Conservation (phyloP, 2,113 vertebrate species). For the Nothocercus julius region DNA sequence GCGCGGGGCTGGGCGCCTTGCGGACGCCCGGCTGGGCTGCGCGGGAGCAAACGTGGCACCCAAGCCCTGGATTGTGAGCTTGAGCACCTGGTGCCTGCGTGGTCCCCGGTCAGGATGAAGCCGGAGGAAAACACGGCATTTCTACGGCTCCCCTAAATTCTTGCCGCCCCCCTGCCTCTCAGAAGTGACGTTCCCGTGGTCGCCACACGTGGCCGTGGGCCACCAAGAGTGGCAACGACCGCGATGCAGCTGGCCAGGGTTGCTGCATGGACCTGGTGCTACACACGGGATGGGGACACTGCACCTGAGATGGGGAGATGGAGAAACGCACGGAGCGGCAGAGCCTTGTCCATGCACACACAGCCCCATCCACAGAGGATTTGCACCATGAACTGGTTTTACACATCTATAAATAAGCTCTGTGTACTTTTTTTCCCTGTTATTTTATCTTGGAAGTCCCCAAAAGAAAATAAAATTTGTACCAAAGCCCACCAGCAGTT, state of each 20-base stretch:
- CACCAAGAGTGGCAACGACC: neutral
- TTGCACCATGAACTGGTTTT: neutral
- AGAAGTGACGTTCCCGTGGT: neutral
- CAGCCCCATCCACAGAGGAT: neutral
- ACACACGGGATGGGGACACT: neutral
- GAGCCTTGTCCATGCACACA: neutral
- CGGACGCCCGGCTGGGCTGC: neutral
- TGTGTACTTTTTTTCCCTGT: neutral
- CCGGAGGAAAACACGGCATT: neutral
- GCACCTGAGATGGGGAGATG: neutral
- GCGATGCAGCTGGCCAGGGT: neutral
- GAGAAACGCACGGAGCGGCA: neutral
- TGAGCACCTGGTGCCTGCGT: rapidly evolving
- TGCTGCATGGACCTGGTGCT: neutral
- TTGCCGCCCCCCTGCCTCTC: neutral
- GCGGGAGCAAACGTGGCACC: neutral
- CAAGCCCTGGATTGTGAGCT: neutral
- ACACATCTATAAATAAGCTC: neutral
- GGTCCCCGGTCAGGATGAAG: neutral
- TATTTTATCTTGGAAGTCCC: rapidly evolving
- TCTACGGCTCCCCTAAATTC: neutral
- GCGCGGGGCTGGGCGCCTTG: too few relatives aligned
- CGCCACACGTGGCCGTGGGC: rapidly evolving
- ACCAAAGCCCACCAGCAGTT: neutral
- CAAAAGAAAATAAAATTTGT: neutral